Conservation (phyloP, 1,140 invertebrate species). For the Ceratosolen fusciceps region DNA sequence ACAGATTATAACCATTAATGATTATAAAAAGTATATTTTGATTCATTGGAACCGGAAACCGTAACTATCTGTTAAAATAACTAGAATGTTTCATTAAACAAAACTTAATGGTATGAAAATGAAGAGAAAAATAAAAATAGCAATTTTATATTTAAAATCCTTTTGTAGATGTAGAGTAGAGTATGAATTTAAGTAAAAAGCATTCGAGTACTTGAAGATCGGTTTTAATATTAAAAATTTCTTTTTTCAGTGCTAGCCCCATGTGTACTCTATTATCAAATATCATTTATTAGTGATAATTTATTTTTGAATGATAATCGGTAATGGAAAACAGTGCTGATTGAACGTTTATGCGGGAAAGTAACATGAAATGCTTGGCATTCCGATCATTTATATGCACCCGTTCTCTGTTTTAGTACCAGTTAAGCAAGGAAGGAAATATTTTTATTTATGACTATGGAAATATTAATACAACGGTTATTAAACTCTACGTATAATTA, state of each 20-base stretch:
- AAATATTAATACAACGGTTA: background rate
- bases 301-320: background rate
- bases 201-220: background rate
- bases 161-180: too few species aligned
- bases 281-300: background rate
- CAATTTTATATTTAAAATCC: too few species aligned
- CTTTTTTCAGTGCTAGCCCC: too few species aligned
- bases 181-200: too few species aligned
- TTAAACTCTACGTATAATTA: background rate
- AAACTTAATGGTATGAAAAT: background rate
- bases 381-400: background rate
- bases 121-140: too few species aligned
- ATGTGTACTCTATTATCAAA: background rate
- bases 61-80: background rate
- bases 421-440: background rate
- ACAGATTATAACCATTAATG: background rate
- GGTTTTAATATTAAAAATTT: background rate
- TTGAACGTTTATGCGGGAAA: background rate
- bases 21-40: background rate
- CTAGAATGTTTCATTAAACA: background rate
- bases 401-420: background rate
- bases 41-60: background rate
- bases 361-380: background rate
- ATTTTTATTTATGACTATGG: background rate
- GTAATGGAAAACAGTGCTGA: background rate